Base-by-base conservation (phyloP, 2,113 vertebrate genomes). In the Callocephalon fimbriatum region DNA sequence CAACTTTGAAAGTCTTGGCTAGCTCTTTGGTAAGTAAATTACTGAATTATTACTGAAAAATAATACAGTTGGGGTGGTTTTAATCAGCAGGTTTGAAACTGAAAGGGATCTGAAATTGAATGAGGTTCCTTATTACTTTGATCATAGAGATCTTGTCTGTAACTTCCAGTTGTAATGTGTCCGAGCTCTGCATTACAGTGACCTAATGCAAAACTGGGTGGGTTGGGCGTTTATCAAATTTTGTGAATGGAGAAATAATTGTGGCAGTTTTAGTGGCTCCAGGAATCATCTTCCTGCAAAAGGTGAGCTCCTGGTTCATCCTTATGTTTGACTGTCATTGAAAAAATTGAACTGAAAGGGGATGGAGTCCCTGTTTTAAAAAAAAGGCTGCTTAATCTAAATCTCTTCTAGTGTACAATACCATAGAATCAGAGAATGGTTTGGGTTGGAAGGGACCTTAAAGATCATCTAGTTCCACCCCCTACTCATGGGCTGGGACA, bases 361-460 rank as follows among this genome's bases (percentile, higher is more conserved):
- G 9, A 17, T 10, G 5, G 5, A 2, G 0, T 25, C 25, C 7
- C 38, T 47, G 31, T 40, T 37, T 27, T 9, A 12, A 32, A 63
- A 27, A 45, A 81, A 35, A 37, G 40, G 37, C 10, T 63, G 9
- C 22, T 92, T 71, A 29, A 35, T 72, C 15, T 88, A 40, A 53
- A 58, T 47, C 19, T 54, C 25, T 23, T n/a, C 18, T 44, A 23
- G 4, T 44, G 23, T 54, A 25, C 19, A 40, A 14, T 58, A 21
- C 54, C 32, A n/a, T 14, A n/a, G 31, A 56, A 21, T 21, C 54
- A 32, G 20, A 56, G 54, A 58, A 58, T 58, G 20, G 54, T 58
- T 58, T n/a, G 54, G 54, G 8, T 58, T n/a, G 32, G 32, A 58
- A n/a, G 54, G 54, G 54, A n/a, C 20, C 54, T 58, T 58, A 22